Percentiles rank a stretch among this genome's conserved stretches.
These are phyloP conservation scores for Leptinotarsa tumamoca DNA, from an alignment of 2,888 invertebrate species.

Conservation along the genomic window DNA sequence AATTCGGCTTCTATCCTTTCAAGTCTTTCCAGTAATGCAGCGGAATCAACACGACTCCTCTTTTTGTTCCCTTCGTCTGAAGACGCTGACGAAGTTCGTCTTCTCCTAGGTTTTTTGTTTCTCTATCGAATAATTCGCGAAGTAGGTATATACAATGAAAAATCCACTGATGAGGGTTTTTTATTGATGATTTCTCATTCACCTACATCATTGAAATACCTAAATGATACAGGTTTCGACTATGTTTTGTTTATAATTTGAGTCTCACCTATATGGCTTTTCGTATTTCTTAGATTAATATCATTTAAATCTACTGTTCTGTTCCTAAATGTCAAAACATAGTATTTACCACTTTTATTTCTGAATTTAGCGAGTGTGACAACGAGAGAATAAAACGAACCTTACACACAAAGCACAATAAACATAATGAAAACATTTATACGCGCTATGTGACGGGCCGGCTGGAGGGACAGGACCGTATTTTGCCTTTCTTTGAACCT, in stretches of 20 bases:
- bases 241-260: too few species aligned
- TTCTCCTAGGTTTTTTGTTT: neutral
- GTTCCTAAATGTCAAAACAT: too few species aligned
- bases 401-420: neutral
- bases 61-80: neutral
- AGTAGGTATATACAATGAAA: neutral
- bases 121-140: neutral
- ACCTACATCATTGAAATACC: neutral
- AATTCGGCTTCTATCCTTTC: slow-evolving; percentile 4
- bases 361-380: neutral
- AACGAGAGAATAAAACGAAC: neutral
- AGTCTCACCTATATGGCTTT: too few species aligned
- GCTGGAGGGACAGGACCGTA: neutral
- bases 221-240: neutral
- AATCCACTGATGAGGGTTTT: neutral
- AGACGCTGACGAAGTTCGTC: neutral
- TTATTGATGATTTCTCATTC: neutral
- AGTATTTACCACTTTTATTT: neutral
- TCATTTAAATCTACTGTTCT: too few species aligned
- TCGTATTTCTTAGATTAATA: too few species aligned
- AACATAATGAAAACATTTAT: neutral
- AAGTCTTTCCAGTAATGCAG: neutral
- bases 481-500: neutral
- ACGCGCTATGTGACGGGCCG: neutral
- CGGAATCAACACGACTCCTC: neutral